Evolutionary conservation across 2,113 vertebrate species (phyloP), one percentile per base, ranked within the genome.

Genomic region (Cranoglanis bouderius): DNA sequence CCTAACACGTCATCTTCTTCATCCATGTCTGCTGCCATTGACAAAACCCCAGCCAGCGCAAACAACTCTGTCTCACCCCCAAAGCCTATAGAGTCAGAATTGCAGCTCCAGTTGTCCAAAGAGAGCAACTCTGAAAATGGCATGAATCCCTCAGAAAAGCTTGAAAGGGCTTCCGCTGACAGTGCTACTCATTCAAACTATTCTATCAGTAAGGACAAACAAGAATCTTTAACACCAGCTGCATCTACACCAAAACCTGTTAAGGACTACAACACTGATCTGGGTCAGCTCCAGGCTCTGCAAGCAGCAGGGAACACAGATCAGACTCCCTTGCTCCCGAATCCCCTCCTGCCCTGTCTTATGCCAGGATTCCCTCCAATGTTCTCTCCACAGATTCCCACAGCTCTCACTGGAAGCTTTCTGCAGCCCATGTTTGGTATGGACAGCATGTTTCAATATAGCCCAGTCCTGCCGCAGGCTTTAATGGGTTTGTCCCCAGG

Each of bases 381-480:
- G 40, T 98, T 97, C 0, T 94, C 97, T 90, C 95, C 97, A 0
- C 97, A 98, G 95, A 96, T 98, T 91, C 96, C 97, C 0, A 94
- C 96, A 70, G 85, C 96, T 90, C 94, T 98, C 94, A 95, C 96
- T 92, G 96, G 97, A 26, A 96, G 97, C 89, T 97, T 97, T 95
- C 94, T 98, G 92, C 97, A 97, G 94, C 97, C 97, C 75, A 96
- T 98, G 96, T 98, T 97, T 0, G 96, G 97, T 84, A 97, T 98
- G 97, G 97, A 98, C 92, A 93, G 96, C 91, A 95, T 97, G 90
- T 97, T 97, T 90, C 97, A 96, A 29, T 98, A 97, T 93, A 95
- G 96, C 91, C 96, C 97, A 0, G 96, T 97, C 0, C 94, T 98
- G 90, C 97, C 97, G 7, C 97, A 97, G 94, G 96, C 97, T 38